Evolutionary conservation across 2,888 invertebrate species (phyloP).

Genomic region (Drosophila merina): DNA sequence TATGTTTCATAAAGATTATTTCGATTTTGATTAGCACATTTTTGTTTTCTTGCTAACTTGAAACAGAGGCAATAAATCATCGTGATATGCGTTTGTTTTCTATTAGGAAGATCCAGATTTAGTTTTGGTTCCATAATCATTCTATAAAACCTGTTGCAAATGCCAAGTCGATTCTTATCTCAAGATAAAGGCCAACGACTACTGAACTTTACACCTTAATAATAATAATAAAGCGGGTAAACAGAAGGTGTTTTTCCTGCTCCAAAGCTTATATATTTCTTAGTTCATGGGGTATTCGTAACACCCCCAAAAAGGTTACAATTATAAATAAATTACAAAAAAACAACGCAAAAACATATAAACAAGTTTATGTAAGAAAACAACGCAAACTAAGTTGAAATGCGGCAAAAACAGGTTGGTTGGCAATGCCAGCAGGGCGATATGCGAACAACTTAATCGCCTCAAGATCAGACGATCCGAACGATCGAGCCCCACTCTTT

Average conservation of each 20-base stretch:
- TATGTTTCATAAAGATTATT: background rate
- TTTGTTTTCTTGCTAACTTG: background rate
- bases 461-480: conserved; percentile 1
- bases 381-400: conserved; percentile 12
- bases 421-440: conserved; percentile 10
- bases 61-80: background rate
- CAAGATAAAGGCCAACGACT: background rate
- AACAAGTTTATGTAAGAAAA: conserved; percentile 34
- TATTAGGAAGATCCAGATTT: background rate
- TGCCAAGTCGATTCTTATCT: background rate
- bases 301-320: background rate
- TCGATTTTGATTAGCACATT: background rate
- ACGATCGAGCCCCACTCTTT: conserved; percentile 4
- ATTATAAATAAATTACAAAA: background rate
- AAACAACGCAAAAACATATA: background rate
- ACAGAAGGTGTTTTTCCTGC: background rate
- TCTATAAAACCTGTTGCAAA: conserved; percentile 1
- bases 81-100: background rate
- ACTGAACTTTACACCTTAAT: conserved; percentile 2
- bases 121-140: background rate
- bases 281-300: background rate
- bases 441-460: background rate
- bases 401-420: conserved; percentile 43
- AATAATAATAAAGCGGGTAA: background rate
- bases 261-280: background rate